phyloP scores from a whole-genome alignment of 2,888 invertebrate genomes.

The Bhutanitis thaidina region DNA sequence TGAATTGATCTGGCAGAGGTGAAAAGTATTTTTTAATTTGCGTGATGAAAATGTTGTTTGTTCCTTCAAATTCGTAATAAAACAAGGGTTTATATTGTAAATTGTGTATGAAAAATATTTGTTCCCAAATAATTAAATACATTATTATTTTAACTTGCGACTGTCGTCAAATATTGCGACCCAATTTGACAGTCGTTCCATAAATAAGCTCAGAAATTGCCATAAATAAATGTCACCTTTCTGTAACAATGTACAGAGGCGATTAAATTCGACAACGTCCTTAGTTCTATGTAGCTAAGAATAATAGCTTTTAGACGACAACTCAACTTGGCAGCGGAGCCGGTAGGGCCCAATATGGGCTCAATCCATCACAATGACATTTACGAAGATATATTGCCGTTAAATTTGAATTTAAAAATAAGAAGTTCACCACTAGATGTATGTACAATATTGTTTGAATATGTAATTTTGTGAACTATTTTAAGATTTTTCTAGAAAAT shows the following conservation, averaged over 20 bases:
- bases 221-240: slow-evolving; percentile 13
- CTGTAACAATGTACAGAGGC: slow-evolving; percentile 9
- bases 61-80: no score
- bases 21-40: no score
- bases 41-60: no score
- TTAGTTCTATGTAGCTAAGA: background rate
- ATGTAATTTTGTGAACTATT: no score
- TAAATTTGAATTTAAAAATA: background rate
- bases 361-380: slow-evolving; percentile 10
- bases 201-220: slow-evolving; percentile 3
- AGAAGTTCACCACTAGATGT: no score
- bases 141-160: no score
- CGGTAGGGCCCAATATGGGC: background rate
- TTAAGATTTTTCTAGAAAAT: no score
- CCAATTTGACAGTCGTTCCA: background rate
- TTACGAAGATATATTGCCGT: slow-evolving; percentile 1
- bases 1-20: no score
- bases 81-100: no score
- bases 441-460: no score
- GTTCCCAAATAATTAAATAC: no score
- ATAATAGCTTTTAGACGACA: background rate
- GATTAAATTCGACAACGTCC: slow-evolving; percentile 11
- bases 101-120: no score
- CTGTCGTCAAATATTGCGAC: background rate
- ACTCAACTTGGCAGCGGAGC: background rate